Conservation (phyloP, 2,797 vertebrate genomes). For the Sus cebifrons region DNA sequence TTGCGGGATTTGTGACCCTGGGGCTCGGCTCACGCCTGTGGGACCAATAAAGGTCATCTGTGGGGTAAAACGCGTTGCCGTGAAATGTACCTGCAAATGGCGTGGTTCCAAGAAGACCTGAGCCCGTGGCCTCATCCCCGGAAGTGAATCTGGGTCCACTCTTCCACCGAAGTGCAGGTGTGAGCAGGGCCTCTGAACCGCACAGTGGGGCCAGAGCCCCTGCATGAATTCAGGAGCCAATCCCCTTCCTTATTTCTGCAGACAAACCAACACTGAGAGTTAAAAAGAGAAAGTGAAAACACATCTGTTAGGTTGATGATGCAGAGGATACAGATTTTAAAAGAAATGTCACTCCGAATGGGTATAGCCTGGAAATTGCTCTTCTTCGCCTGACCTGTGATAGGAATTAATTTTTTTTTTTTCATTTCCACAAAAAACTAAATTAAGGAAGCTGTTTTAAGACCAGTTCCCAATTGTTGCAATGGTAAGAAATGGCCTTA, state of each 20-base stretch:
- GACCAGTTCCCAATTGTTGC: neutral
- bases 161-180: rapidly evolving
- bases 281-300: constrained; percentile 38
- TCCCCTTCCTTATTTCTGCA: neutral
- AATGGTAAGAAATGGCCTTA: neutral
- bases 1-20: neutral
- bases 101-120: neutral
- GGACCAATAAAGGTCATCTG: neutral
- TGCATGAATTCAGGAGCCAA: neutral
- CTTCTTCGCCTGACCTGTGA: neutral
- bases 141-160: neutral
- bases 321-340: neutral
- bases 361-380: neutral
- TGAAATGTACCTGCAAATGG: neutral
- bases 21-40: neutral
- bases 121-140: neutral
- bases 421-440: constrained; percentile 25
- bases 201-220: rapidly evolving
- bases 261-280: neutral
- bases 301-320: neutral
- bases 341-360: constrained; percentile 31
- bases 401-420: neutral
- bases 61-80: neutral
- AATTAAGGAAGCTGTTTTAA: constrained; percentile 16
- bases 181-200: neutral